Percentiles rank a stretch among this genome's conserved stretches.
These are phyloP conservation scores for Melozone crissalis DNA, from an alignment of 2,113 vertebrate species.

Conservation along the genomic window DNA sequence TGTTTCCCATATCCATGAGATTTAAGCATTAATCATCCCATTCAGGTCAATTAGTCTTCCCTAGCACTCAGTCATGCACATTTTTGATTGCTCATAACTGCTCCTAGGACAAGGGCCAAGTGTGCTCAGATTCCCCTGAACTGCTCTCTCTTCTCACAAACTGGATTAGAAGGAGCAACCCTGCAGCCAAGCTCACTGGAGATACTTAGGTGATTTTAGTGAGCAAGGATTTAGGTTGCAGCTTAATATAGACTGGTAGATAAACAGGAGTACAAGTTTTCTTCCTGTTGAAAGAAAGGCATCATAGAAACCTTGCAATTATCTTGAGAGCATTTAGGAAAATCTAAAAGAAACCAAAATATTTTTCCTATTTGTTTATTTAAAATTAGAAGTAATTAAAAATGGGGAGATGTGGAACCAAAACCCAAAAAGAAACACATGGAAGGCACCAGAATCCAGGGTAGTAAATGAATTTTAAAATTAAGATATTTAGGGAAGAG, in stretches of 20 bases:
- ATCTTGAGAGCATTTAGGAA: not conserved
- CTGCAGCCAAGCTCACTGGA: not conserved
- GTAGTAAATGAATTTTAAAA: not conserved
- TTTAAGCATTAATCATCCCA: not conserved
- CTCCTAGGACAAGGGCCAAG: not conserved
- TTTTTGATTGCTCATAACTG: not conserved
- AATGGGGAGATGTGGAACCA: accelerated
- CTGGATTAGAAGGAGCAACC: not conserved
- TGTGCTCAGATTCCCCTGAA: not conserved
- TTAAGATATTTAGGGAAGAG: not conserved
- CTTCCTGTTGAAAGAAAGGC: not conserved
- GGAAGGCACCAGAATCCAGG: not conserved
- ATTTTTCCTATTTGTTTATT: not conserved
- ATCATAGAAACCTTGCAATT: not conserved
- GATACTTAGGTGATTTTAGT: not conserved
- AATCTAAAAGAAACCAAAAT: not conserved
- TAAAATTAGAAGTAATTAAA: not conserved
- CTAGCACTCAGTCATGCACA: not conserved
- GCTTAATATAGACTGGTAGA: not conserved
- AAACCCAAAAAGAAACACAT: not conserved
- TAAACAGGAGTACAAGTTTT: not conserved
- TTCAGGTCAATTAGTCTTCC: not conserved
- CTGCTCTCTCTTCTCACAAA: not conserved
- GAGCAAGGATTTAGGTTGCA: not conserved
- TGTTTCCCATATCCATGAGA: not conserved